phyloP scores from a whole-genome alignment of 2,888 invertebrate species.

The Amiota mariae region DNA sequence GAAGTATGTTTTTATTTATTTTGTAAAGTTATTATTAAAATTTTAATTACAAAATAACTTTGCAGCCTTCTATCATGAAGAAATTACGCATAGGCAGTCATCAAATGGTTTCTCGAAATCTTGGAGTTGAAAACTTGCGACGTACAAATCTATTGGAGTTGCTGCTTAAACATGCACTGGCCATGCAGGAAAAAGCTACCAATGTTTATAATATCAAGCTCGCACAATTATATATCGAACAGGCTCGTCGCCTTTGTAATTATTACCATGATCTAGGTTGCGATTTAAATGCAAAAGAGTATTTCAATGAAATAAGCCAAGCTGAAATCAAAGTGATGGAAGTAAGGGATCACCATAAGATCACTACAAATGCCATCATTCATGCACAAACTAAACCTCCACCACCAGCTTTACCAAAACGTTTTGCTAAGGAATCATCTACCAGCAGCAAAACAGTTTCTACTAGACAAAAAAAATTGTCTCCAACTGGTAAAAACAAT shows the following conservation, averaged over 20 bases:
- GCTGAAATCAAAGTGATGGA: conserved; percentile 68
- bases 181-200: conserved; percentile 80
- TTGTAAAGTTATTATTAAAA: not conserved
- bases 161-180: conserved; percentile 82
- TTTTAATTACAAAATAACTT: conserved; percentile 25
- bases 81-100: conserved; percentile 51
- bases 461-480: conserved; percentile 17
- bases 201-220: conserved; percentile 78
- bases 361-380: not conserved
- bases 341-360: conserved; percentile 52
- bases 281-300: conserved; percentile 76
- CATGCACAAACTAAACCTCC: conserved; percentile 27
- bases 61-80: conserved; percentile 51
- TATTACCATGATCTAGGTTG: conserved; percentile 77
- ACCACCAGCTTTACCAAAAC: conserved; percentile 59
- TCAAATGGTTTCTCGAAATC: conserved; percentile 46
- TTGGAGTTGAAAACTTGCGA: conserved; percentile 76
- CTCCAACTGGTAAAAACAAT: conserved; percentile 44
- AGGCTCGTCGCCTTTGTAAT: conserved; percentile 79
- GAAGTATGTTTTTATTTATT: conserved; percentile 74
- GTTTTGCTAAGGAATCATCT: conserved; percentile 56
- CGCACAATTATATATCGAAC: conserved; percentile 81
- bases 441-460: conserved; percentile 32
- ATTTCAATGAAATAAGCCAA: conserved; percentile 75
- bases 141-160: conserved; percentile 80